A percentile compares a stretch with the other conserved stretches of the same genome.
These are phyloP conservation scores for Sinotaia quadrata DNA, from an alignment of 2,888 invertebrate species.

Conservation along the genomic window DNA sequence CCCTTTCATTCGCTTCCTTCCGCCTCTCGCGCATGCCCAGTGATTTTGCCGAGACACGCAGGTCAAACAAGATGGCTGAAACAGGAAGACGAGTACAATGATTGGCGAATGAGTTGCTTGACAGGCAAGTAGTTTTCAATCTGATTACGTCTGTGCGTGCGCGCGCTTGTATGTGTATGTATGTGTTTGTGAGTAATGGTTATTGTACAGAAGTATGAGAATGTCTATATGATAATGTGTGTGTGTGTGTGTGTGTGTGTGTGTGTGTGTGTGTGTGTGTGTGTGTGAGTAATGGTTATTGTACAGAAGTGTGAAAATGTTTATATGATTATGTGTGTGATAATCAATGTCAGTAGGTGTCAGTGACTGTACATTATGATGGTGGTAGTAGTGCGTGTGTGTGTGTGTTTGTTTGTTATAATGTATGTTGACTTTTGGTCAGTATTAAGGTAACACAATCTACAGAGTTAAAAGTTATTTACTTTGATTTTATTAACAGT, in stretches of 20 bases:
- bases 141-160: background rate
- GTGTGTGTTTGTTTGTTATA: no score
- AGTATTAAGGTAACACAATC: no score
- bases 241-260: slow-evolving; percentile 1
- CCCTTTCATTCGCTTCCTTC: no score
- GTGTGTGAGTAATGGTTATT: background rate
- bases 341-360: no score
- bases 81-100: background rate
- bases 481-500: no score
- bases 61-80: background rate
- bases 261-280: slow-evolving; percentile 12
- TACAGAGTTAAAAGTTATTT: no score
- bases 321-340: background rate
- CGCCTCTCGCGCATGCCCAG: no score
- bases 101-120: background rate
- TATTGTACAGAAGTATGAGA: background rate
- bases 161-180: background rate
- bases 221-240: background rate
- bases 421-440: no score
- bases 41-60: no score
- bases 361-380: no score
- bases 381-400: no score
- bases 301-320: background rate
- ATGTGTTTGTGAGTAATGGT: background rate
- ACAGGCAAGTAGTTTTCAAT: no score